A percentile compares a stretch with the other conserved stretches of the same genome.
These are phyloP conservation scores for Cerceris rybyensis DNA, from an alignment of 2,888 invertebrate species.

Conservation along the genomic window DNA sequence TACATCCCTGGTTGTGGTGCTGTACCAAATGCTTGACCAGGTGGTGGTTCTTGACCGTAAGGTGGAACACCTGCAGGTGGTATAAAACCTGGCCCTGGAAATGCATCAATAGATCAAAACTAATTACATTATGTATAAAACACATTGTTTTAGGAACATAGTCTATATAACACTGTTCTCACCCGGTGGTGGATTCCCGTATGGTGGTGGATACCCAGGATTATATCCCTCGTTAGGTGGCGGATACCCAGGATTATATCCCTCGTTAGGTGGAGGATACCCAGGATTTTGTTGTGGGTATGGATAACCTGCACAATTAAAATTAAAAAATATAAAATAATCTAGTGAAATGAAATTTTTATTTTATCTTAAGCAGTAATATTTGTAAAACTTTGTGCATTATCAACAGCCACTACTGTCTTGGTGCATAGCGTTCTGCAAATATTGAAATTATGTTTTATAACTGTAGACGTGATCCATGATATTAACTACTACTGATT, in stretches of 20 bases:
- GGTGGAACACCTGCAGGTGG: constrained; percentile 70
- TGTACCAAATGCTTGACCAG: constrained; percentile 42
- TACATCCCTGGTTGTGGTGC: constrained; percentile 75
- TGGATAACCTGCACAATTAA: constrained; percentile 66
- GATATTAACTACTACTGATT: no score
- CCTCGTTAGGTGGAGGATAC: constrained; percentile 65
- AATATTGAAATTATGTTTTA: not conserved
- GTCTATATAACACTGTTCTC: not conserved
- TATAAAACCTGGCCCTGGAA: constrained; percentile 71
- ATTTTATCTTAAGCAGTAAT: constrained; percentile 34
- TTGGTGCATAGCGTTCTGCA: constrained; percentile 17
- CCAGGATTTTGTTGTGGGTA: constrained; percentile 70
- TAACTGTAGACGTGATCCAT: not conserved
- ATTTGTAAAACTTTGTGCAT: constrained; percentile 31
- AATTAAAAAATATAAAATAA: constrained; percentile 28
- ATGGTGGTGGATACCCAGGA: constrained; percentile 67
- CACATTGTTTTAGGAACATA: not conserved
- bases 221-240: constrained; percentile 62
- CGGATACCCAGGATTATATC: constrained; percentile 63
- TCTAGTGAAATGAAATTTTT: not conserved
- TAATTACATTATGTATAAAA: not conserved
- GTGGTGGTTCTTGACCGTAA: constrained; percentile 64
- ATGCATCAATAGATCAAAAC: constrained; percentile 1
- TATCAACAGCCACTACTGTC: constrained; percentile 45
- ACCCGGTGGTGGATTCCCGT: constrained; percentile 59